Base-by-base conservation (phyloP, 1,140 invertebrate species). In the Melitaea cinxia region DNA sequence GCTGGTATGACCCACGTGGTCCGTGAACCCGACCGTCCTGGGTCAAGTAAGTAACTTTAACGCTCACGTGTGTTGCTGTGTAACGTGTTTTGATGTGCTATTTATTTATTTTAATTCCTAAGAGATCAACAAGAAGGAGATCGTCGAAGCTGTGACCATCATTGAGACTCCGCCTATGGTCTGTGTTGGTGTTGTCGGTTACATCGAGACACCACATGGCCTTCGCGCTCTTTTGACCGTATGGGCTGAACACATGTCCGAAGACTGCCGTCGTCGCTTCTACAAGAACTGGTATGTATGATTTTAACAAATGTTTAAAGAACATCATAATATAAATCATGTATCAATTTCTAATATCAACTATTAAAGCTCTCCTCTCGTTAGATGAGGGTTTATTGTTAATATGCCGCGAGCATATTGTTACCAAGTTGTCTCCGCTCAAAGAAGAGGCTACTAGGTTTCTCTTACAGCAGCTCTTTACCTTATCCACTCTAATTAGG, bases 101-200 rank as follows among this genome's bases (percentile, higher is more conserved):
- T n/a, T 2, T n/a, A 12, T 9, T 10, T 12, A 2, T 33, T 33
- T 9, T 33, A 33, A 9, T n/a, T 33, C 12, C 53, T 24, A 15
- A 98, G 98, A 99, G 94, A 96, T 99, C 21, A 99, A 99, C 93
- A 99, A 99, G 93, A 99, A 99, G 91, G 99, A 99, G 93, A 98
- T 99, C 71, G 98, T 99, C 5, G 99, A 99, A 89, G 97, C 98
- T 54, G 99, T 99, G 0, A 99, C 99, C 33, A 97, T 99, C 83
- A 92, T 99, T 68, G 99, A 99, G 93, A 96, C 99, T 15, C 99
- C 99, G 66, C 99, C 99, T 35, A 98, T 99, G 97, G 94, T 99
- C 52, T 94, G 98, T 71, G 98, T 99, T 77, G 99, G 99, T 82
- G 95, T 98, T 76, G 97, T 99, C 82, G 99, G 99, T 49, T 99